Base-by-base conservation (phyloP, 2,113 vertebrate species). In the Channa maculata region DNA sequence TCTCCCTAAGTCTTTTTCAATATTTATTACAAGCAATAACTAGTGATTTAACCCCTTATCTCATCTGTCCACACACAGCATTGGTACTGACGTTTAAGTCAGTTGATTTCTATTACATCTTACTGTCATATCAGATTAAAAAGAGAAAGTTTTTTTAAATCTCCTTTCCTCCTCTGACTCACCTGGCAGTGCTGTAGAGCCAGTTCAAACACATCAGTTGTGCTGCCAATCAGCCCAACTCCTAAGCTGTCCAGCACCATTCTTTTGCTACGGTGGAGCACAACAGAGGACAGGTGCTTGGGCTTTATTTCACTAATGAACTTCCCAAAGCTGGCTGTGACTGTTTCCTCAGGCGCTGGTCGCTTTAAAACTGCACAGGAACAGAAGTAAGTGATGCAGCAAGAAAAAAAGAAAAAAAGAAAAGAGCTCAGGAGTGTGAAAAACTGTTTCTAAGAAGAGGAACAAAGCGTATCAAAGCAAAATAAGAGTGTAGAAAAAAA, bases 201-300 rank as follows among this genome's bases (percentile, higher is more conserved):
- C 41, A 96, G 85, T 10, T 96, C 77, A 14, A 96, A 96, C 44
- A 97, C 96, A 0, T 89, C 84, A 0, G 95, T 97, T 0, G 93
- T 96, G 93, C 94, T 96, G 57, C 96, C 96, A 63, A 97, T 83
- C 0, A 97, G 90, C 41, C 96, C 96, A 3, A 97, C 96, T 0
- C 96, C 96, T 0, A 97, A 91, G 92, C 91, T 96, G 93, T 97
- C 96, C 2, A 97, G 89, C 79, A 97, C 93, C 96, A 97, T 97
- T 59, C 96, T 94, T 82, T 96, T 97, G 84, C 96, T 97, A n/a
- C 95, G 92, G 13, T 91, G 90, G 15, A 94, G 67, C 63, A 95
- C 94, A 0, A 83, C 75, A 0, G 92, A 74, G 2, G 95, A 93
- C 71, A 97, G 81, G 11, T 95, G 95, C 55, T 94, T 91, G 0